These are phyloP conservation scores for Triplophysa yarkandensis DNA, from an alignment of 2,797 vertebrate genomes.

Conservation along the genomic window DNA sequence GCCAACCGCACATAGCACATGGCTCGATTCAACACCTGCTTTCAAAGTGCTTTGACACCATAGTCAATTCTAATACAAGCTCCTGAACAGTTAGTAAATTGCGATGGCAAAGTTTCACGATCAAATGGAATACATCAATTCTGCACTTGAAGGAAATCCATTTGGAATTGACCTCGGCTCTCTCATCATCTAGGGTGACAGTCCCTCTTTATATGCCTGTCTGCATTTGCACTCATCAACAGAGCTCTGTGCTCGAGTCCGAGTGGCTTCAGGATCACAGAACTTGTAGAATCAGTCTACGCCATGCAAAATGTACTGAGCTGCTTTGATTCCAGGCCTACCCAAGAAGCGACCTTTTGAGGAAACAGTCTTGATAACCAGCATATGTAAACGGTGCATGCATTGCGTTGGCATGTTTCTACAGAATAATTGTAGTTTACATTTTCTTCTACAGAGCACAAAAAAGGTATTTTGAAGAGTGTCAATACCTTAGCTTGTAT, in stretches of 20 bases:
- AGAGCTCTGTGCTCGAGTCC: slow-evolving; percentile 36
- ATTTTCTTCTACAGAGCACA: no score
- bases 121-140: slow-evolving; percentile 77
- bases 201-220: slow-evolving; percentile 69
- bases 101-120: slow-evolving; percentile 71
- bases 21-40: slow-evolving; percentile 73
- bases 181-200: slow-evolving; percentile 67
- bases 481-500: no score
- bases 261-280: slow-evolving; percentile 13
- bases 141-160: slow-evolving; percentile 74
- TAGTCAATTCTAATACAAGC: slow-evolving; percentile 71
- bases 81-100: slow-evolving; percentile 69
- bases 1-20: slow-evolving; percentile 26
- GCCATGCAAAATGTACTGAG: slow-evolving; percentile 22
- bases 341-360: no score
- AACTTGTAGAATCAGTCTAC: slow-evolving; percentile 29
- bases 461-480: no score
- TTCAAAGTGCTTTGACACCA: slow-evolving; percentile 66
- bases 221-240: slow-evolving; percentile 57
- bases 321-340: slow-evolving; percentile 7
- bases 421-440: no score
- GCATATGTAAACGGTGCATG: background rate
- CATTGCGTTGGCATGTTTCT: no score
- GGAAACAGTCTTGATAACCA: background rate
- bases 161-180: slow-evolving; percentile 71